These are phyloP conservation scores for Astreopora myriophthalma DNA, from an alignment of 64 coral and sea anemone species.

Conservation along the genomic window DNA sequence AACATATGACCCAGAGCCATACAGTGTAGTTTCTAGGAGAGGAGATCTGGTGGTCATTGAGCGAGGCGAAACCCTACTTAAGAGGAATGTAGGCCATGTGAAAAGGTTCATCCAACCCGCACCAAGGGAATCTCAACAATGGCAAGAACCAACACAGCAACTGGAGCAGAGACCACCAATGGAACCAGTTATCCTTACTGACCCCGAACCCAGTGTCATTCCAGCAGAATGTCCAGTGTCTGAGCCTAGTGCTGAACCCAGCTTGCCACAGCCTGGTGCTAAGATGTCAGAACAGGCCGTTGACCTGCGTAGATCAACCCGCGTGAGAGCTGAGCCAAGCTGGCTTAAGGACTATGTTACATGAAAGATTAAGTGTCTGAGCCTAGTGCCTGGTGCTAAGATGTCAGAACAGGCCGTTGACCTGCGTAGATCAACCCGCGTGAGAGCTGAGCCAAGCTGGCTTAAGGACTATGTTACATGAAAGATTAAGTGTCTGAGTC, in stretches of 20 bases:
- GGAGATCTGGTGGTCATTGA: too few species aligned
- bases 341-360: conserved; percentile 1
- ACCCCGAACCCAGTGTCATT: not conserved
- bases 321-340: not conserved
- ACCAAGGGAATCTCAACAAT: not conserved
- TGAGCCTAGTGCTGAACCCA: not conserved
- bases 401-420: too few species aligned
- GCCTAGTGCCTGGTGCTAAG: too few species aligned
- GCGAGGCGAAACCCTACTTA: conserved; percentile 8
- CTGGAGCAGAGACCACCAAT: not conserved
- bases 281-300: not conserved
- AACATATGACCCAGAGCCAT: conserved; percentile 27
- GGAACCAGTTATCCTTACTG: not conserved
- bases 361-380: not conserved
- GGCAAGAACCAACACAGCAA: not conserved
- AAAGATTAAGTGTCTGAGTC: too few species aligned
- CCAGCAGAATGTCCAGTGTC: not conserved
- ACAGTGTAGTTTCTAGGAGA: not conserved
- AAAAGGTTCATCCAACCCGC: conserved; percentile 1
- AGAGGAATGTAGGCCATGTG: not conserved
- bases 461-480: too few species aligned
- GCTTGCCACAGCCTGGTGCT: not conserved
- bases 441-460: too few species aligned
- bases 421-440: too few species aligned
- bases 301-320: not conserved